Evolutionary conservation across 2,888 invertebrate species (phyloP).

Genomic region (Metacarcinus magister): DNA sequence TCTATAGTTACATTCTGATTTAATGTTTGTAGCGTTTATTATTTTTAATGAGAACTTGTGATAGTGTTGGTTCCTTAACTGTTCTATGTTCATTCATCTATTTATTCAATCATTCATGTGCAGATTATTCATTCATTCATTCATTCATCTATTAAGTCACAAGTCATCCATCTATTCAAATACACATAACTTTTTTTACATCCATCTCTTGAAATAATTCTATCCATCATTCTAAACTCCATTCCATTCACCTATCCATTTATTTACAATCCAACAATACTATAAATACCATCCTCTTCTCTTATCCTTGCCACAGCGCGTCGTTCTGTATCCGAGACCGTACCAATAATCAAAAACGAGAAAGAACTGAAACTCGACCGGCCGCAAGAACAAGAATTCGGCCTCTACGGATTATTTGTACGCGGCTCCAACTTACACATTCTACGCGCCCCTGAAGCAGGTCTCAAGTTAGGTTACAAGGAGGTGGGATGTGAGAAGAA

Average conservation of each 20-base stretch:
- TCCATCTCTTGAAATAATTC: neutral
- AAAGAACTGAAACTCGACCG: conserved; percentile 86
- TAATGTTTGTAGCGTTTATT: neutral
- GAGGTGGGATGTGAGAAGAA: conserved; percentile 83
- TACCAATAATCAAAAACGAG: conserved; percentile 89
- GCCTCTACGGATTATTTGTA: conserved; percentile 90
- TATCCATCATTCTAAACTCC: neutral
- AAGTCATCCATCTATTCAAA: neutral
- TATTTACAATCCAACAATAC: no score
- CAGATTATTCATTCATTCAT: neutral
- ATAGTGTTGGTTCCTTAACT: neutral
- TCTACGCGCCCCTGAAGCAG: conserved; percentile 92
- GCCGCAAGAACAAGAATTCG: conserved; percentile 82
- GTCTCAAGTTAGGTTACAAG: conserved; percentile 87
- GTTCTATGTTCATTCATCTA: neutral
- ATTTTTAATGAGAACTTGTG: neutral
- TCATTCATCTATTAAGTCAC: neutral
- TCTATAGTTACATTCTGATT: neutral
- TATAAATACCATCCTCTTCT: neutral
- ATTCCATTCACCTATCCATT: neutral
- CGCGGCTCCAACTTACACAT: conserved; percentile 89
- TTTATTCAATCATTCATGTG: neutral
- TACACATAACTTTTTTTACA: neutral
- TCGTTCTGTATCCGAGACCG: conserved; percentile 85
- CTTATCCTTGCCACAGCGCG: conserved; percentile 82